Base-by-base conservation (phyloP, 2,113 vertebrate species). In the Strix uralensis region DNA sequence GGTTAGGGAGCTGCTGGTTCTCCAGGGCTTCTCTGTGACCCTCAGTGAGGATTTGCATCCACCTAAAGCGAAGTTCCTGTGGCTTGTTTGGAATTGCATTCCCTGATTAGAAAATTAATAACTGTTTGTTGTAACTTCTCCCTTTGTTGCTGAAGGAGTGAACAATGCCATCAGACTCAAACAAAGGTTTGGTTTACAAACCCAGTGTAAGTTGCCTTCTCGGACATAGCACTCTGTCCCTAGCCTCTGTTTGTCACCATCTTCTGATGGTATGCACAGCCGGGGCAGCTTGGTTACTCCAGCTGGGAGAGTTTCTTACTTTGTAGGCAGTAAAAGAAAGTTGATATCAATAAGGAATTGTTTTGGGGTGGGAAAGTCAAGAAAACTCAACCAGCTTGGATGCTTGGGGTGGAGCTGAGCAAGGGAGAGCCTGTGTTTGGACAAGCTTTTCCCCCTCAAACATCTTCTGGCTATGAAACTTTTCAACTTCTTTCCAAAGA, bases 181-280 rank as follows among this genome's bases (percentile, higher is more conserved):
- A 57, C 0, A 2, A 46, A 67, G 10, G 19, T 55, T 42, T 71
- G 20, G 26, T 78, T 77, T 46, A 21, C 15, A 13, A n/a, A 38
- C 15, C 55, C 1, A 1, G 27, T 38, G 20, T 14, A 81, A 23
- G 62, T 40, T 4, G 1, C 61, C 27, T 42, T 52, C 52, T 19
- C 1, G 2, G 21, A n/a, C 4, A 4, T 7, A 27, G 12, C 4
- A 4, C 61, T 55, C 32, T 51, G 42, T 42, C 34, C 15, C 46
- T 40, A 19, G 20, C 13, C 54, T 49, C 34, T 46, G 16, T 2
- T 21, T 73, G 81, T 73, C 38, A n/a, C 52, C 47, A 62, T 47
- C 54, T 46, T 81, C n/a, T 0, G 6, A 25, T 0, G 6, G 36
- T 18, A 20, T 2, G 0, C 27, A 2, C 20, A 55, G 36, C 26